A percentile compares a stretch with the other conserved stretches of the same genome.
Conservation (phyloP, 1,140 invertebrate species). For the Oryzaephilus surinamensis region DNA sequence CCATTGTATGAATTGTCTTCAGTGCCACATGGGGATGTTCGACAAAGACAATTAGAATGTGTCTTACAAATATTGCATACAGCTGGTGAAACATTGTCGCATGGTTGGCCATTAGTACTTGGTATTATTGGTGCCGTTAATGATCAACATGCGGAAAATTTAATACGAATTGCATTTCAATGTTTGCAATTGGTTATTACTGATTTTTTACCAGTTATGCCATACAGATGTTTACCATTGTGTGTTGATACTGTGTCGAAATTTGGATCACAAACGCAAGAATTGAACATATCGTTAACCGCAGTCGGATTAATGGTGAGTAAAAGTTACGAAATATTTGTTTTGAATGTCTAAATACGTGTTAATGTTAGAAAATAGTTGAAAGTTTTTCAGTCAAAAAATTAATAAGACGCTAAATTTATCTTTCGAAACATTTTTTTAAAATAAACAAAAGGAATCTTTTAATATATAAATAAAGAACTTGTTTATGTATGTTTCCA, state of each 20-base stretch:
- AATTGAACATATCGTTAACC: constrained; percentile 96
- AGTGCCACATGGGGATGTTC: constrained; percentile 83
- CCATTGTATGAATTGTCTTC: constrained; percentile 84
- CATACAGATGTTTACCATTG: constrained; percentile 75
- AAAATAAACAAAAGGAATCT: constrained; percentile 1
- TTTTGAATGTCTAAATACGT: constrained; percentile 1
- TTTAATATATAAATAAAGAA: not conserved
- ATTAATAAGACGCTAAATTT: no score
- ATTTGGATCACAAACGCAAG: constrained; percentile 93
- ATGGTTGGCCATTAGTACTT: constrained; percentile 91
- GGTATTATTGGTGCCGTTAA: constrained; percentile 90
- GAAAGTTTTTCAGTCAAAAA: no score
- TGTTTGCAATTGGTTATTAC: constrained; percentile 95
- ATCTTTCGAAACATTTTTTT: not conserved
- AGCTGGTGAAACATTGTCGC: constrained; percentile 78
- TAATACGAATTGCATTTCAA: constrained; percentile 90
- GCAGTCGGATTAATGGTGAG: constrained; percentile 89
- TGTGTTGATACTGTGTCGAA: constrained; percentile 91
- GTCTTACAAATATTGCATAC: constrained; percentile 86
- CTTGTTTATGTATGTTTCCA: no score
- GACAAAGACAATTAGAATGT: constrained; percentile 91
- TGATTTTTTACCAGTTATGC: constrained; percentile 84
- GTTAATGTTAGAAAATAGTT: no score
- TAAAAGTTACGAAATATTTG: not conserved
- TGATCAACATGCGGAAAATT: constrained; percentile 85